phyloP scores from a whole-genome alignment of 2,113 vertebrate genomes.

The Malurus melanocephalus region DNA sequence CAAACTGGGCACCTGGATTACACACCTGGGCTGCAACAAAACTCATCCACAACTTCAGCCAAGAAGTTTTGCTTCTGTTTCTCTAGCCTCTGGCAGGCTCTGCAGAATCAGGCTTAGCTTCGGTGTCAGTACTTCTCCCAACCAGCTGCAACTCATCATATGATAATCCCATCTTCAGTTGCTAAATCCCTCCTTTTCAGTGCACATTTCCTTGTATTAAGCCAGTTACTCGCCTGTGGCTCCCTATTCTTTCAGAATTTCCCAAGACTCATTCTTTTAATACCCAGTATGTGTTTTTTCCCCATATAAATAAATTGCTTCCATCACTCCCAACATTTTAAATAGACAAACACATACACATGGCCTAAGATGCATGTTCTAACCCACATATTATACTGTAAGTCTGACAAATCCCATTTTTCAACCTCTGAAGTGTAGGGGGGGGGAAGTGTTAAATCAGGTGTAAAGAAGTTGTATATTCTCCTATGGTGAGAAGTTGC shows the following conservation, averaged over 20 bases:
- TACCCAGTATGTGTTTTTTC: neutral
- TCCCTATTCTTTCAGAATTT: neutral
- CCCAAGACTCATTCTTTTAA: neutral
- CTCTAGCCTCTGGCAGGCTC: neutral
- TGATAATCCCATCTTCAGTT: neutral
- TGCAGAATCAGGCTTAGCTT: neutral
- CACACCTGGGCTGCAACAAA: neutral
- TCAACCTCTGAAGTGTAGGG: neutral
- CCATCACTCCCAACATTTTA: neutral
- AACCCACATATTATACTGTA: neutral
- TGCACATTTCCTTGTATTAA: neutral
- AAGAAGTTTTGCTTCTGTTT: neutral
- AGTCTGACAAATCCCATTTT: neutral
- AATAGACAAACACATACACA: neutral
- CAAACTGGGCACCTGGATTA: rapidly evolving
- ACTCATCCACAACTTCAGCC: neutral
- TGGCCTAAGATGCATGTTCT: neutral
- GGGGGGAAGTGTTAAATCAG: neutral
- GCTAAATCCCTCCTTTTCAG: neutral
- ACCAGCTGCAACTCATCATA: neutral
- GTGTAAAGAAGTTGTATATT: neutral
- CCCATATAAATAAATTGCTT: neutral
- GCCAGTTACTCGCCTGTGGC: neutral
- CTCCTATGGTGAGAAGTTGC: neutral
- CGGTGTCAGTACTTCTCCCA: neutral